phyloP scores from a whole-genome alignment of 2,797 vertebrate species.

The Sebastes cheni region DNA sequence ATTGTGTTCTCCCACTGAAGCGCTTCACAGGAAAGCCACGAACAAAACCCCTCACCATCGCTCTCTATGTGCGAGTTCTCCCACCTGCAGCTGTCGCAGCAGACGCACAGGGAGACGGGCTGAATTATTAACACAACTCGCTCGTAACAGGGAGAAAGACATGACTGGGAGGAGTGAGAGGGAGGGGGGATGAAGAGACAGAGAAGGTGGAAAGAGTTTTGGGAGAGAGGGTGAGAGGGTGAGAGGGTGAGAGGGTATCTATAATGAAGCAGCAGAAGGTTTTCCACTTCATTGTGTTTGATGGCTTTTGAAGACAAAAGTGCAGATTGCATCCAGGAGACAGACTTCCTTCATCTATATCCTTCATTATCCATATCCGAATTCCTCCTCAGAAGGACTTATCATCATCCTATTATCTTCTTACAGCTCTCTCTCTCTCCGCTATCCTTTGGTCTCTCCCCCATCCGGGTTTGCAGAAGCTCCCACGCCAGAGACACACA shows the following conservation, averaged over 20 bases:
- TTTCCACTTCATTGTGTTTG: slow-evolving; percentile 20
- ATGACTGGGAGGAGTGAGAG: neutral
- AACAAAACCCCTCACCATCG: slow-evolving; percentile 39
- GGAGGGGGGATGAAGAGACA: neutral
- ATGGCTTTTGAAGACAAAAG: slow-evolving; percentile 29
- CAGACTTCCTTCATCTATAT: slow-evolving; percentile 51
- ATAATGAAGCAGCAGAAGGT: neutral
- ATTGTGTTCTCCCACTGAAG: slow-evolving; percentile 60
- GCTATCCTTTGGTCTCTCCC: slow-evolving; percentile 58
- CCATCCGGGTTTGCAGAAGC: slow-evolving; percentile 60
- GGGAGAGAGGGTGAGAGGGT: neutral
- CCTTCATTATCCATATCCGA: slow-evolving; percentile 48
- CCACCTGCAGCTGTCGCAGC: slow-evolving; percentile 59
- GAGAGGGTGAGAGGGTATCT: neutral
- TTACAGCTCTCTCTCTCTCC: slow-evolving; percentile 49
- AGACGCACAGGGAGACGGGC: slow-evolving; percentile 15
- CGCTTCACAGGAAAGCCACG: slow-evolving; percentile 28
- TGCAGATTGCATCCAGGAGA: slow-evolving; percentile 14
- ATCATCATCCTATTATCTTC: slow-evolving; percentile 48
- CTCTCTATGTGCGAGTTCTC: slow-evolving; percentile 2
- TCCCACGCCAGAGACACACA: slow-evolving; percentile 43
- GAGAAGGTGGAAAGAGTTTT: neutral
- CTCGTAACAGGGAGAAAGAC: slow-evolving; percentile 8
- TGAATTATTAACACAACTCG: slow-evolving; percentile 56
- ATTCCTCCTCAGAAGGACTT: slow-evolving; percentile 51